Percentiles rank a stretch among this genome's conserved stretches.
These are phyloP conservation scores for Pocillopora damicornis DNA, from an alignment of 64 coral and sea anemone species.

Conservation along the genomic window DNA sequence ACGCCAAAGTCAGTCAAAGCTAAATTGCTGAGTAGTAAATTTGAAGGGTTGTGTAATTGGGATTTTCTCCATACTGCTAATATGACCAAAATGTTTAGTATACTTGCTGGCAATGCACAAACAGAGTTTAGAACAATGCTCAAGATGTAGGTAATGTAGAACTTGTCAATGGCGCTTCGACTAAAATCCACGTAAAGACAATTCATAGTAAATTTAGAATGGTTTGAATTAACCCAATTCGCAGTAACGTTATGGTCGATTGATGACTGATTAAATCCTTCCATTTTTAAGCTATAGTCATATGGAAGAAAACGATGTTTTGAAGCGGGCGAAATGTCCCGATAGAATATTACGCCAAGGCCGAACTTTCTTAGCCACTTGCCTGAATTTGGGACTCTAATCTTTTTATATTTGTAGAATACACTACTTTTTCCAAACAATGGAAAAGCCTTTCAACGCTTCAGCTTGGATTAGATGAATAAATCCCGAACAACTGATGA, in stretches of 20 bases:
- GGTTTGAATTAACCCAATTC: not conserved
- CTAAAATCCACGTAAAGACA: not conserved
- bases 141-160: not conserved
- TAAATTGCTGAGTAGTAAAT: constrained; percentile 35
- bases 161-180: constrained; percentile 3
- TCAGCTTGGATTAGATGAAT: not conserved
- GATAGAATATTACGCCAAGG: too few relatives aligned
- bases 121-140: constrained; percentile 18
- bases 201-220: not conserved
- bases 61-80: constrained; percentile 2
- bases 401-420: not conserved
- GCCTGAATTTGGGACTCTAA: too few relatives aligned
- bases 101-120: not conserved
- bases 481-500: not conserved
- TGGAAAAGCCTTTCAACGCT: not conserved
- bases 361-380: not conserved
- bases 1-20: constrained; percentile 11
- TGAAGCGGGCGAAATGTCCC: not conserved
- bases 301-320: not conserved
- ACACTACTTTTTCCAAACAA: not conserved
- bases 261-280: not conserved
- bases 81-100: constrained; percentile 24
- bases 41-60: constrained; percentile 14
- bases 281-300: not conserved
- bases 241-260: not conserved